Percentiles rank a stretch among this genome's conserved stretches.
These are phyloP conservation scores for Forbesichthys agassizii DNA, from an alignment of 2,113 vertebrate species.

Conservation along the genomic window DNA sequence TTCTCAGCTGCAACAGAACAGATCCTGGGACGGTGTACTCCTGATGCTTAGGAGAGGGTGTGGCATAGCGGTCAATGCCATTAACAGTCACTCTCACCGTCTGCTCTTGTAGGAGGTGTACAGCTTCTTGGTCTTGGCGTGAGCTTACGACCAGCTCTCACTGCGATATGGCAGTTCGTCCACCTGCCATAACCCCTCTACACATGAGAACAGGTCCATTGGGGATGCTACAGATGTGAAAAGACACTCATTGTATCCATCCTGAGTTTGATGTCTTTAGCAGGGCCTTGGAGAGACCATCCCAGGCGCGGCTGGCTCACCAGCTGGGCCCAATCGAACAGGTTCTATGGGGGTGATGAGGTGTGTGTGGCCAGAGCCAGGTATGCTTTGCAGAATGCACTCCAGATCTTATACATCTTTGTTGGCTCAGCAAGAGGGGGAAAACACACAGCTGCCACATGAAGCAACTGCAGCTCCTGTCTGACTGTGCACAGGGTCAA, in stretches of 20 bases:
- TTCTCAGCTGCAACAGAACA: constrained; percentile 1
- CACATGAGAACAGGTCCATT: not conserved
- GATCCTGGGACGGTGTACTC: not conserved
- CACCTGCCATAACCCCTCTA: constrained; percentile 10
- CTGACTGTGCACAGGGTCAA: not conserved
- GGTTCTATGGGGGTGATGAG: constrained; percentile 17
- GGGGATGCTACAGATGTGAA: not conserved
- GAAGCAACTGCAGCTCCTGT: constrained; percentile 1
- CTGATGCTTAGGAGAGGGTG: constrained; percentile 2
- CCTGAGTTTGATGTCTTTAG: not conserved
- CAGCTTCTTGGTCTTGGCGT: constrained; percentile 5
- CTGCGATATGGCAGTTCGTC: constrained; percentile 1
- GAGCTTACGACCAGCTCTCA: constrained; percentile 1
- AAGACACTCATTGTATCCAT: not conserved
- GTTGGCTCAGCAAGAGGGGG: not conserved
- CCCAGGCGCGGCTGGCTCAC: constrained; percentile 4
- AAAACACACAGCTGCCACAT: not conserved
- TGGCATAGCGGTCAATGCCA: constrained; percentile 5
- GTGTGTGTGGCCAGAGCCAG: constrained; percentile 13
- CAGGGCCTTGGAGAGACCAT: not conserved
- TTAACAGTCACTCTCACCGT: not conserved
- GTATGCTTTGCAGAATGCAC: not conserved
- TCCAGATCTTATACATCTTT: not conserved
- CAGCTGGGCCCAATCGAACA: constrained; percentile 11
- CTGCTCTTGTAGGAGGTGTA: not conserved